Evolutionary conservation across 2,113 vertebrate species (phyloP).

Genomic region (Periophthalmus modestus): DNA sequence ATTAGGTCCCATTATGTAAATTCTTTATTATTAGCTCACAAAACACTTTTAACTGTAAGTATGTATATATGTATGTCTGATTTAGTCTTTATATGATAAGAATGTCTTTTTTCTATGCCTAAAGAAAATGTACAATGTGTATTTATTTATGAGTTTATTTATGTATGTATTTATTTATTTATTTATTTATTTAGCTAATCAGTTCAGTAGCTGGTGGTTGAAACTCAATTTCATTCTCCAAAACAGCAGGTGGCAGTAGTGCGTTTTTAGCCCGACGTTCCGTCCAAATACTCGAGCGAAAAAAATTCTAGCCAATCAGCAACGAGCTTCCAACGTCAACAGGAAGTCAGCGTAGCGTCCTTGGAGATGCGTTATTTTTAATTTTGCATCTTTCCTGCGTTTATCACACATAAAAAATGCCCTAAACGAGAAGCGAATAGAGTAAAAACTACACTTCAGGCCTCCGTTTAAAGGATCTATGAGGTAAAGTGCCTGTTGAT

Average conservation of each 20-base stretch:
- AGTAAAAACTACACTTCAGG: constrained; percentile 4
- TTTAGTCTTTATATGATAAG: no score
- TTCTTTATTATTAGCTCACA: no score
- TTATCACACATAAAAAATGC: neutral
- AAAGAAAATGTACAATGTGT: neutral
- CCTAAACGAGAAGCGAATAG: neutral
- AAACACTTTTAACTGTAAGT: no score
- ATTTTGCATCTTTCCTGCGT: neutral
- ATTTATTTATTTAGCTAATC: no score
- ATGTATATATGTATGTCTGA: no score
- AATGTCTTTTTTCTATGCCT: no score
- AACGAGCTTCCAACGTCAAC: constrained; percentile 38
- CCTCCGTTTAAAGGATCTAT: neutral
- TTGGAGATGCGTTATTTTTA: constrained; percentile 43
- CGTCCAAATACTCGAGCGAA: neutral
- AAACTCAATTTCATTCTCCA: neutral
- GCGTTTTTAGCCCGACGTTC: neutral
- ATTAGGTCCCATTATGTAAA: no score
- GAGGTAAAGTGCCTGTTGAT: constrained; percentile 28
- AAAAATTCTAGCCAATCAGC: constrained; percentile 40
- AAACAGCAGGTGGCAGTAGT: neutral
- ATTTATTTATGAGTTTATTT: no score
- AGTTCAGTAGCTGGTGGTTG: no score
- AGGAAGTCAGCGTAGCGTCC: constrained; percentile 62
- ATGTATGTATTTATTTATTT: no score